phyloP scores from a whole-genome alignment of 92 coral and sea anemone species.

The Parazoanthus swiftii region DNA sequence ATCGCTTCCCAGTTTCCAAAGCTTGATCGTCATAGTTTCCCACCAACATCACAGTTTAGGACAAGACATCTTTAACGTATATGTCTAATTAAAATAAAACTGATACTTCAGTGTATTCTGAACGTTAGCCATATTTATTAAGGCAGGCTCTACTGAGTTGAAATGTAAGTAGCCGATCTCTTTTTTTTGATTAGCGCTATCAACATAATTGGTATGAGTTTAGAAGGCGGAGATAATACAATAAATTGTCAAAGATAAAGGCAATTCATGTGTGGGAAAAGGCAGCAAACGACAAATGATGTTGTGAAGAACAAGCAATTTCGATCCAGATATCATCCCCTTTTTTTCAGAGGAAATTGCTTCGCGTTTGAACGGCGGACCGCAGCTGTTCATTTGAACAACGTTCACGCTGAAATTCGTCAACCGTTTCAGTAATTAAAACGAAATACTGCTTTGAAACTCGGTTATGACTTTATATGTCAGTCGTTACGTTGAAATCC shows the following conservation, averaged over 20 bases:
- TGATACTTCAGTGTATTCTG: too few relatives aligned
- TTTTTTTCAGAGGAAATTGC: slow-evolving; percentile 1
- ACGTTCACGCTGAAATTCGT: background rate
- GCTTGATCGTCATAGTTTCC: too few relatives aligned
- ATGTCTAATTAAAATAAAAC: too few relatives aligned
- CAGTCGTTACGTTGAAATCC: background rate
- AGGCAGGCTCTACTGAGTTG: too few relatives aligned
- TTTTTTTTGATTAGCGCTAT: background rate
- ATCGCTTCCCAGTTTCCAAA: too few relatives aligned
- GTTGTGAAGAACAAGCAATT: background rate
- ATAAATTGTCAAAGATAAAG: background rate
- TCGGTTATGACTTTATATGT: background rate
- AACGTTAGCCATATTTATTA: too few relatives aligned
- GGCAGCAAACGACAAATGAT: background rate
- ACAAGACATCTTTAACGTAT: too few relatives aligned
- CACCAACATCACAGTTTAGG: too few relatives aligned
- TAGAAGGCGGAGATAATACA: background rate
- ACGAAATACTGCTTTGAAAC: background rate
- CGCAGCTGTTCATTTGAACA: slow-evolving; percentile 1
- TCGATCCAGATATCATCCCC: background rate
- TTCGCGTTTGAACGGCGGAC: background rate
- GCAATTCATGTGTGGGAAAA: background rate
- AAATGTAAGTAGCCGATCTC: too few relatives aligned
- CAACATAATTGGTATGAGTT: background rate
- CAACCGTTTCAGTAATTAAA: background rate